Base-by-base conservation (phyloP, 2,888 invertebrate species). In the Aphidoletes aphidimyza region DNA sequence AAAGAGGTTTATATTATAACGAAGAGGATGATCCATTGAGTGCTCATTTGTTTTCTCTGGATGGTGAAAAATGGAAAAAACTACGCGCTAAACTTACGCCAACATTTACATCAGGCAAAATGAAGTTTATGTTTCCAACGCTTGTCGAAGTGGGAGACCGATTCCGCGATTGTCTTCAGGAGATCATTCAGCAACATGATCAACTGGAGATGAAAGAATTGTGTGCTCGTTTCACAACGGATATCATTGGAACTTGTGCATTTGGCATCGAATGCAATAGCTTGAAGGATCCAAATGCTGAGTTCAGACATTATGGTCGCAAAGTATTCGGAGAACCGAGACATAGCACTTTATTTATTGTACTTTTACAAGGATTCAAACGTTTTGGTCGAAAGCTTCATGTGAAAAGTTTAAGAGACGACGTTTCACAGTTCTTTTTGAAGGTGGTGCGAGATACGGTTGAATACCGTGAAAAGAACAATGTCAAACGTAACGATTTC, bases 1-100 rank as follows among this genome's bases (percentile, higher is more conserved):
- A 93, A 81, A 91, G 92, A 85, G 92, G 92, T 0, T 91, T 92
- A 81, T 91, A 91, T 86, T 90, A 88, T 85, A 92, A 92, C 84
- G 92, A 92, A 42, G 89, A 90, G 34, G 91, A 91, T 26, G 92
- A 93, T 87, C 92, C 91, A 0, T 86, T 93, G 36, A 91, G 92
- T 3, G 91, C 90, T 0, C 92, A 93, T 87, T 88, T 93, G 42
- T 92, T 93, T 86, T 91, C 92, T 84, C 88, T 92, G 69, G 90
- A 91, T 84, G 93, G 92, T 0, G 89, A 90, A 5, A 90, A 91
- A 86, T 94, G 93, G 93, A 93, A 91, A 88, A 90, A 89, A 83
- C 88, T 93, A 22, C 90, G 93, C 17, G 86, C 91, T 0, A 92
- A 92, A 87, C 89, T 93, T 87, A 91, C 93, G 0, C 92, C 93